These are phyloP conservation scores for Oceanites oceanicus DNA, from an alignment of 2,113 vertebrate species.

Conservation along the genomic window DNA sequence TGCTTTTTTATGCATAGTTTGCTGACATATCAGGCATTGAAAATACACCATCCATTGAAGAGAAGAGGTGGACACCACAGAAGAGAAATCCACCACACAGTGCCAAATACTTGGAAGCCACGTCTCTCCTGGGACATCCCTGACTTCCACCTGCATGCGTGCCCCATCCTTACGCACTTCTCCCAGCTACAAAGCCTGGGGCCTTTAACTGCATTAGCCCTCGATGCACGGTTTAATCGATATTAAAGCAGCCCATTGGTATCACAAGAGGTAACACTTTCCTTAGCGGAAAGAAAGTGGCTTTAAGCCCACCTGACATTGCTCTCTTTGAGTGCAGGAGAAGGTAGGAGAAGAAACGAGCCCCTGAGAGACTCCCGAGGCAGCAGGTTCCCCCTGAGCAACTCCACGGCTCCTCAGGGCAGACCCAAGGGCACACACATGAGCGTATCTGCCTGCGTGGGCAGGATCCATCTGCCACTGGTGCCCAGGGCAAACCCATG, in stretches of 20 bases:
- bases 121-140: not conserved
- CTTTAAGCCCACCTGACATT: not conserved
- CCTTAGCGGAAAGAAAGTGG: not conserved
- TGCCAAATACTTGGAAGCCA: not conserved
- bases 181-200: not conserved
- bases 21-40: not conserved
- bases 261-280: not conserved
- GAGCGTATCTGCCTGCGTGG: not conserved
- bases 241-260: fast-evolving
- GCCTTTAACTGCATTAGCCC: not conserved
- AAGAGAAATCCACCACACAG: not conserved
- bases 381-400: not conserved
- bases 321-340: not conserved
- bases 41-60: not conserved
- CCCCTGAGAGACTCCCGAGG: not conserved
- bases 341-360: not conserved
- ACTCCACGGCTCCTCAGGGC: not conserved
- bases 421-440: not conserved
- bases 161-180: not conserved
- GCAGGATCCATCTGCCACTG: not conserved
- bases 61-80: not conserved
- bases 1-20: not conserved
- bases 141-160: not conserved
- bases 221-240: no score
- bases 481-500: not conserved